These are phyloP conservation scores for Talpa occidentalis DNA, from an alignment of 2,113 vertebrate species.

Conservation along the genomic window DNA sequence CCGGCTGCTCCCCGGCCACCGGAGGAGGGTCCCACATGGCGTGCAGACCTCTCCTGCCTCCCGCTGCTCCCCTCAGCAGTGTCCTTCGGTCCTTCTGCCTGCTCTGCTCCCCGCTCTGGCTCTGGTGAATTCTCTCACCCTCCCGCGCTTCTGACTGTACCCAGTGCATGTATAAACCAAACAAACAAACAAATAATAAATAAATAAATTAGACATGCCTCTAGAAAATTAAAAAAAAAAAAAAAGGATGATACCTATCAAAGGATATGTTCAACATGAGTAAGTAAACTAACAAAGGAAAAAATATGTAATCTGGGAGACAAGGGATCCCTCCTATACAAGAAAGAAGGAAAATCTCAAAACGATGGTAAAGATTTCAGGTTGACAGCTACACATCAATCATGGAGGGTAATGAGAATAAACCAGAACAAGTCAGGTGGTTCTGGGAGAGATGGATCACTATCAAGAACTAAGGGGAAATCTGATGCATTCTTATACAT, in stretches of 20 bases:
- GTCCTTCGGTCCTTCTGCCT: no score
- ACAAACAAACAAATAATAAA: no score
- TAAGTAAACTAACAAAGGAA: not conserved
- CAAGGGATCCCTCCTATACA: not conserved
- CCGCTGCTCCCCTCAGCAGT: no score
- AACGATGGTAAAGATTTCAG: not conserved
- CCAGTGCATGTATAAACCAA: no score
- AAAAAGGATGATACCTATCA: not conserved
- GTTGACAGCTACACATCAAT: not conserved
- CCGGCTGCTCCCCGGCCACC: no score
- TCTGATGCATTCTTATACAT: not conserved
- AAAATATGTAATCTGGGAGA: not conserved
- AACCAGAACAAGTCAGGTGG: not conserved
- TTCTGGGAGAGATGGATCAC: not conserved
- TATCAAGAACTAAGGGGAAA: not conserved
- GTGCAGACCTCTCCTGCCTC: no score
- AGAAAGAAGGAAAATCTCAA: not conserved
- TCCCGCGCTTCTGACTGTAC: no score
- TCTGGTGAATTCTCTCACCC: no score
- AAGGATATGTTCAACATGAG: not conserved
- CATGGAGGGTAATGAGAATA: not conserved
- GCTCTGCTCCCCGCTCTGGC: no score
- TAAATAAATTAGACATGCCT: no score
- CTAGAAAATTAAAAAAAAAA: no score
- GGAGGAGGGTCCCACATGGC: no score